Evolutionary conservation across 2,888 invertebrate species (phyloP), one percentile per base, ranked within the genome.

Genomic region (Chrysolina haemoptera): DNA sequence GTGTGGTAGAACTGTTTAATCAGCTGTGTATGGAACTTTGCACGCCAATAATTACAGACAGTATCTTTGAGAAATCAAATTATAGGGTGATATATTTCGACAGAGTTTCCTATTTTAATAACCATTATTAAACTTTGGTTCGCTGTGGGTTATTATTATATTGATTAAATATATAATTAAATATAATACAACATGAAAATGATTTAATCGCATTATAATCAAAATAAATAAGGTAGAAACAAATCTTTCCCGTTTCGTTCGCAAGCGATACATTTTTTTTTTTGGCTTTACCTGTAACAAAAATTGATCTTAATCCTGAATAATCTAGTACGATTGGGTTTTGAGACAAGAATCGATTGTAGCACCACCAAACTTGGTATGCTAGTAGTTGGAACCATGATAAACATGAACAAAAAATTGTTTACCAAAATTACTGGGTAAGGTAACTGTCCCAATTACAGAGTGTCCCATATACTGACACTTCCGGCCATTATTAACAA

Each of bases 101-200:
- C 59, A 16, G 59, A 59, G 27, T 12, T 59, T 59, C 27, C 8
- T 59, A n/a, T 27, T 59, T 59, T 71, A 71, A 71, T 71, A 65
- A 65, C 53, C n/a, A 71, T 65, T 40, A 71, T 71, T 65, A 71
- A 66, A 40, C 20, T 59, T 14, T 18, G 68, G 68, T 68, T 59
- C 65, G 68, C 59, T 71, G 62, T 50, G 46, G 74, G 71, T 68
- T 62, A 68, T 71, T 67, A 53, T 71, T 70, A 53, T 50, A 43
- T 63, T 67, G 71, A 74, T 71, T 68, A 74, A 74, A 71, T 68
- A 71, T 68, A 71, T 67, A 68, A 74, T 71, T 68, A 74, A 74
- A 71, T 68, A 71, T 68, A 71, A 74, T 68, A 55, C 68, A 74
- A 68, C 40, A 74, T 74, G 48, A 59, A 59, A 64, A 64, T 73